These are phyloP conservation scores for Oceanodroma leucorhoa DNA, from an alignment of 2,797 vertebrate species.

Conservation along the genomic window DNA sequence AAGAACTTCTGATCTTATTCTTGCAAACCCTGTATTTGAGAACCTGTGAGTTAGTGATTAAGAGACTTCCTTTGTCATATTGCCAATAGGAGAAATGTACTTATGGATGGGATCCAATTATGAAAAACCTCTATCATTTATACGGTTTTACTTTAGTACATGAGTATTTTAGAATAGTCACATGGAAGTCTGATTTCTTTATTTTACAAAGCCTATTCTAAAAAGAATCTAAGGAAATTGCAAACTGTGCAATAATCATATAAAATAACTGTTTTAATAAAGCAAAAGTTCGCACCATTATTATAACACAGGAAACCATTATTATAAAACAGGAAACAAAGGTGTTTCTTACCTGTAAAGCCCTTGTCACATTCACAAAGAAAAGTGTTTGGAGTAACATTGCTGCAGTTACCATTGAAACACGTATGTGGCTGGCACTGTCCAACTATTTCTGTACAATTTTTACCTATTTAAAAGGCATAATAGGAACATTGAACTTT, in stretches of 20 bases:
- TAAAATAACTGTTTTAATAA: not conserved
- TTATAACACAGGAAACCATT: not conserved
- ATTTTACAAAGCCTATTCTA: not conserved
- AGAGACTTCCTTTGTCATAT: not conserved
- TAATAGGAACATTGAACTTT: not conserved
- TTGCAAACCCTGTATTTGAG: not conserved
- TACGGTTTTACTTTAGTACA: not conserved
- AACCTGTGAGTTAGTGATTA: not conserved
- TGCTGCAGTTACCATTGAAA: slow-evolving; percentile 76
- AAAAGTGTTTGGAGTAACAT: slow-evolving; percentile 73
- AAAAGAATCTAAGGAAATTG: not conserved
- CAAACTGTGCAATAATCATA: not conserved
- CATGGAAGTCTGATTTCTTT: not conserved
- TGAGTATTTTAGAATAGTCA: not conserved
- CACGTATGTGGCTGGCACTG: slow-evolving; percentile 75
- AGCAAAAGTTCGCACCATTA: not conserved
- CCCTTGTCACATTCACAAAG: slow-evolving; percentile 70
- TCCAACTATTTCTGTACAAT: slow-evolving; percentile 82
- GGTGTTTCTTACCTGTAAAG: slow-evolving; percentile 58
- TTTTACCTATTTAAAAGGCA: slow-evolving; percentile 74
- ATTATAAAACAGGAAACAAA: not conserved
- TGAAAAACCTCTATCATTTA: not conserved
- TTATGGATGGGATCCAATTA: not conserved
- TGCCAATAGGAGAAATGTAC: not conserved
- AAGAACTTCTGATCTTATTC: not conserved